These are phyloP conservation scores for Heliconius nattereri DNA, from an alignment of 1,140 invertebrate species.

Conservation along the genomic window DNA sequence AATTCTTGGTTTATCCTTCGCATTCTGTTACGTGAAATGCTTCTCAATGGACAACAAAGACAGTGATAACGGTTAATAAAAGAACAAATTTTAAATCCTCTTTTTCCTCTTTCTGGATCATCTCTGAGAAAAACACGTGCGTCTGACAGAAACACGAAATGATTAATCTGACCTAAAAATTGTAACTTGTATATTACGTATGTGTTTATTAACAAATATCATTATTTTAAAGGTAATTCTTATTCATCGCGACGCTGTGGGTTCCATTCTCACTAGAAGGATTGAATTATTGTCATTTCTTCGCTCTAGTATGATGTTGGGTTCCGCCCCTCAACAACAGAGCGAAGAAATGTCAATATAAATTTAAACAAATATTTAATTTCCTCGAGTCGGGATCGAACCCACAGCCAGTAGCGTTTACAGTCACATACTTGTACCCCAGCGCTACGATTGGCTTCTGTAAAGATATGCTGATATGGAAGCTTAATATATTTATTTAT, in stretches of 20 bases:
- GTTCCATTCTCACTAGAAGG: background rate
- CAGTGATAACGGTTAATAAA: background rate
- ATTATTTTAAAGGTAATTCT: background rate
- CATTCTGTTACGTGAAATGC: background rate
- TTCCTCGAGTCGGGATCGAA: too few species aligned
- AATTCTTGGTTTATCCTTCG: background rate
- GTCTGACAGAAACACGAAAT: background rate
- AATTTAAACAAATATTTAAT: too few species aligned
- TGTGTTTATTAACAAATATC: background rate
- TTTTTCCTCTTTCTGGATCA: background rate
- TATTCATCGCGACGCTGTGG: background rate
- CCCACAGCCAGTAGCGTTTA: too few species aligned
- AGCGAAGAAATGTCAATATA: too few species aligned
- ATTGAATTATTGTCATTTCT: background rate
- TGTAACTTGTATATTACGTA: background rate
- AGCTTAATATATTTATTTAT: too few species aligned
- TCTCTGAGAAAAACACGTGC: slow-evolving; percentile 8
- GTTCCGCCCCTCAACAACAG: fast-evolving
- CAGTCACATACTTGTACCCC: too few species aligned
- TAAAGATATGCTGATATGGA: too few species aligned
- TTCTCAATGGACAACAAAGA: background rate
- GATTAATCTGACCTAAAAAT: background rate
- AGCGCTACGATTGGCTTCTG: too few species aligned
- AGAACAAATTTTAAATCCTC: background rate
- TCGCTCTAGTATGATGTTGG: too few species aligned